Percentiles rank a stretch among this genome's conserved stretches.
Conservation (phyloP, 2,113 vertebrate genomes). For the Apeltes quadracus region DNA sequence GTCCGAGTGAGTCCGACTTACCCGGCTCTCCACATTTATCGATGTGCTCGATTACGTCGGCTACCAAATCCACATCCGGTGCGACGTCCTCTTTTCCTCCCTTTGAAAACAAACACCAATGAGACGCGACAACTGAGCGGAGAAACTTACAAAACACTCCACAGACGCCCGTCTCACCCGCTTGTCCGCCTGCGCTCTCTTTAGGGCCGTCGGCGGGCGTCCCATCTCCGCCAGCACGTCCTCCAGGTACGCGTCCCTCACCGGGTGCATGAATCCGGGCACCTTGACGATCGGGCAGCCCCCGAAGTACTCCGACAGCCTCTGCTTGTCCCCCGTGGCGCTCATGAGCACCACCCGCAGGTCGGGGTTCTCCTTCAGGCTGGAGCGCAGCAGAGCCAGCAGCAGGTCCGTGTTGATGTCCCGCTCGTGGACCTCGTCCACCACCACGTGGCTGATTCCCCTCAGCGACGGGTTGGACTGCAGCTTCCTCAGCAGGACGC, state of each 20-base stretch:
- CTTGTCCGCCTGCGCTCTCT: accelerated
- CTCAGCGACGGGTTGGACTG: slow-evolving; percentile 88
- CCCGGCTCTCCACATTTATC: slow-evolving; percentile 87
- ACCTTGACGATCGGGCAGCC: slow-evolving; percentile 89
- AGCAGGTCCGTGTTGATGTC: slow-evolving; percentile 97
- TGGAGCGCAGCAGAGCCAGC: slow-evolving; percentile 88
- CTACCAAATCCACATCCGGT: slow-evolving; percentile 87
- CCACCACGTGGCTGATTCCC: slow-evolving; percentile 93
- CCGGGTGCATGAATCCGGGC: slow-evolving; percentile 95
- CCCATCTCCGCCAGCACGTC: slow-evolving; percentile 90
- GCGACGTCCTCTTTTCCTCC: slow-evolving; percentile 76
- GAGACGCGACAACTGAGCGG: neutral
- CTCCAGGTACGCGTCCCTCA: slow-evolving; percentile 90
- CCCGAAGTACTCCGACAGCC: slow-evolving; percentile 90
- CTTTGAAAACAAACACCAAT: slow-evolving; percentile 54
- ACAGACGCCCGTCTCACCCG: slow-evolving; percentile 20
- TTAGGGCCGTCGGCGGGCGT: neutral
- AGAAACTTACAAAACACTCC: neutral
- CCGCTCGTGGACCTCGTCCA: slow-evolving; percentile 96
- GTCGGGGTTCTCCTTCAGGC: slow-evolving; percentile 84
- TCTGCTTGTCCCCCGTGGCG: slow-evolving; percentile 90
- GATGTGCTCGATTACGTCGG: slow-evolving; percentile 89
- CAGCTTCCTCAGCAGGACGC: slow-evolving; percentile 91
- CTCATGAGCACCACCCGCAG: slow-evolving; percentile 94
- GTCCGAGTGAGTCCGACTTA: slow-evolving; percentile 51